Base-by-base conservation (phyloP, 1,140 invertebrate species). In the Mamestra configurata region DNA sequence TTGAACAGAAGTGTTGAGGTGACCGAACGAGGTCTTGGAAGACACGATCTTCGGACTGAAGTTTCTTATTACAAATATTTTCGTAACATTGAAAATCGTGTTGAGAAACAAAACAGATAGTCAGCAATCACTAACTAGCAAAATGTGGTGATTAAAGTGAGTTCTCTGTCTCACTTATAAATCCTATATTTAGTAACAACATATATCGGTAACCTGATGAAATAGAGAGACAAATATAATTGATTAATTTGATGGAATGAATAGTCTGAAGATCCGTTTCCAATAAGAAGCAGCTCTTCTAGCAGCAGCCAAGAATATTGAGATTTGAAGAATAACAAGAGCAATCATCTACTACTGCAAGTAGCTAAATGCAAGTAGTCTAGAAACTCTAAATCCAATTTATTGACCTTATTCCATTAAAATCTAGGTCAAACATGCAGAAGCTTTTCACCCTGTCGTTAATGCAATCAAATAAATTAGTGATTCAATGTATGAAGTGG, bases 401-500 rank as follows among this genome's bases (percentile, higher is more conserved):
- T 11, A 22, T 5, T 11, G 31, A 37, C n/a, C 59, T 37, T 37
- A 37, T 37, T 35, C 8, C 55, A 59, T 59, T 22, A 40, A 20
- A 40, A 66, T 40, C 27, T 40, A 40, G 35, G 35, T 18, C 18
- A 64, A 64, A 64, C 35, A 40, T 13, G 18, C 15, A 40, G 13
- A 64, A 37, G 18, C n/a, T 64, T 64, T 46, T 27, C 66, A 27
- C 40, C 6, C 11, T 46, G 35, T 0, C 40, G 18, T 66, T 70
- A 11, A 70, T 27, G 20, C 27, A 46, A 46, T 70, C 31, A 24
- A 43, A 70, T 27, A 24, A 24, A 70, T 70, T 46, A 70, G 4
- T 8, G 13, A 70, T 70, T 70, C 40, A 49, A n/a, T 27, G 40
- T 49, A 70, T 70, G 40, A 49, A 70, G 66, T 70, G 18, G 37